Evolutionary conservation across 2,888 invertebrate species (phyloP), one percentile per base, ranked within the genome.

Genomic region (Orthosia cruda): DNA sequence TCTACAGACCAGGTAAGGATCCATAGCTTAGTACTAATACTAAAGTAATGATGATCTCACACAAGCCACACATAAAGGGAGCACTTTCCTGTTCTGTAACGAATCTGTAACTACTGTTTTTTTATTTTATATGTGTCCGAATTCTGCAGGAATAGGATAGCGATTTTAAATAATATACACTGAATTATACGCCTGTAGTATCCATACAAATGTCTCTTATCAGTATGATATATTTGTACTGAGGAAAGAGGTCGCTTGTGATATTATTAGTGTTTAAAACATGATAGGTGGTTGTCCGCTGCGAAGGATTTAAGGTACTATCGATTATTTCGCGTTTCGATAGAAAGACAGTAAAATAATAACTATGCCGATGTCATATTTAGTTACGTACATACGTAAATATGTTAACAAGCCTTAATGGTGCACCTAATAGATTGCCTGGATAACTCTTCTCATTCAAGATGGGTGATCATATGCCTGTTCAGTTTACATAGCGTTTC

Each of bases 1-100:
- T 86, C 88, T 81, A 84, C 90, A 23, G 96, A 96, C 54, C 93
- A 96, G 94, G 96, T 96, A 88, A 94, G 94, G 50, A 57, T 61
- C 67, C 47, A 16, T 11, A 32, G 4, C 16, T 55, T 20, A 49
- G 20, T 49, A 49, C 54, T 32, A 50, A 32, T 55, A 62, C 26
- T 55, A 54, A 80, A 61, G 45, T 66, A 72, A 61, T 49, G 59
- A 67, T 77, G 77, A 77, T 61, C 57, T 81, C 67, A 75, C 66
- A 32, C 61, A 61, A 15, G 49, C 79, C 67, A 75, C 69, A 32
- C 61, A 61, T 20, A 52, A 57, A 50, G 49, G 12, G 16, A 67
- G n/a, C n/a, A 32, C 3, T 80, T 84, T 84, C 72, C 84, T 84
- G 70, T 73, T 70, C 55, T 61, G 23, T 52, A 63, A 15, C 54